These are phyloP conservation scores for Dichetophora obliterata DNA, from an alignment of 2,888 invertebrate species.

Conservation along the genomic window DNA sequence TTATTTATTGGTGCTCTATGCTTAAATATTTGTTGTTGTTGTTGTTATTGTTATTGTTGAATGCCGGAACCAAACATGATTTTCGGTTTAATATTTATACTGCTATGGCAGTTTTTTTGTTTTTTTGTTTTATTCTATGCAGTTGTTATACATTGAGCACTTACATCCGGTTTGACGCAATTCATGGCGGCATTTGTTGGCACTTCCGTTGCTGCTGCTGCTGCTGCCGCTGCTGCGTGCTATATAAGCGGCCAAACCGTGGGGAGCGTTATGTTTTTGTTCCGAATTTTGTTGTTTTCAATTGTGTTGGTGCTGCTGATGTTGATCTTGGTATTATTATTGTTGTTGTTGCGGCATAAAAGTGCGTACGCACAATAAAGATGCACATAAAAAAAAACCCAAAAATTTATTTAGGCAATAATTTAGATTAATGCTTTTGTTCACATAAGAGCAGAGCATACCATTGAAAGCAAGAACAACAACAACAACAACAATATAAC, in stretches of 20 bases:
- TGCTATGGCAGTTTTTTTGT: neutral
- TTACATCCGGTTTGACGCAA: slow-evolving; percentile 17
- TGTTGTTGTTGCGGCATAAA: neutral
- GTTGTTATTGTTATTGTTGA: neutral
- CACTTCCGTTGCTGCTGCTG: neutral
- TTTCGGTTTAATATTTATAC: neutral
- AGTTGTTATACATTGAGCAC: neutral
- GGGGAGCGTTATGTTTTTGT: neutral
- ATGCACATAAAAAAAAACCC: neutral
- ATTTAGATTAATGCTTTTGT: neutral
- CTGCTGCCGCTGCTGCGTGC: neutral
- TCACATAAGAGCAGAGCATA: neutral
- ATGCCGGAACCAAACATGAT: slow-evolving; percentile 1
- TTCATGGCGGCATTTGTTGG: slow-evolving; percentile 18
- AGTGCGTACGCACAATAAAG: no score
- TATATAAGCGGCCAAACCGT: neutral
- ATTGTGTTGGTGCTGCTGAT: neutral
- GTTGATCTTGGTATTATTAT: neutral
- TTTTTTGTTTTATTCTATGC: neutral
- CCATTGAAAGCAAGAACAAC: slow-evolving; percentile 16
- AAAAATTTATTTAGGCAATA: neutral
- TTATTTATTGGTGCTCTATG: neutral
- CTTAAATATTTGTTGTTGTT: neutral
- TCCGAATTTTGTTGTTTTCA: neutral
- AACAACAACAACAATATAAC: slow-evolving; percentile 13